Percentiles rank a stretch among this genome's conserved stretches.
These are phyloP conservation scores for Acronicta aceris DNA, from an alignment of 2,888 invertebrate species.

Conservation along the genomic window DNA sequence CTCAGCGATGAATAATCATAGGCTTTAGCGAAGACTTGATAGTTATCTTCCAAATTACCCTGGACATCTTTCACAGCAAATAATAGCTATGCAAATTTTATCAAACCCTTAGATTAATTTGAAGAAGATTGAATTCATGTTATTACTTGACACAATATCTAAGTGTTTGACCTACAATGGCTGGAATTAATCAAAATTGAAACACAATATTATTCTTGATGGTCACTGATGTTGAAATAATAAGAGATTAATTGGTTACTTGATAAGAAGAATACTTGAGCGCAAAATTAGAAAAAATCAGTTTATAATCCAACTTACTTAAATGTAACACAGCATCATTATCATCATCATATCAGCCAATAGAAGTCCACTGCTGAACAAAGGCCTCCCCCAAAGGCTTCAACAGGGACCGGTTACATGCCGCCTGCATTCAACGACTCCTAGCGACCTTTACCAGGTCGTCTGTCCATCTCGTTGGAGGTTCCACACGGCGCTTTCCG, in stretches of 20 bases:
- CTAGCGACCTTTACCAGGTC: too few relatives aligned
- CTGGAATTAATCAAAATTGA: conserved; percentile 46
- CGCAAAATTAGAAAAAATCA: background rate
- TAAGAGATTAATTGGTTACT: conserved; percentile 38
- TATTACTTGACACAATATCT: conserved; percentile 15
- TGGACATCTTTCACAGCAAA: conserved; percentile 5
- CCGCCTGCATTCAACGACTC: too few relatives aligned
- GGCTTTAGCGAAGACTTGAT: background rate
- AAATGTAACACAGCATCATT: too few relatives aligned
- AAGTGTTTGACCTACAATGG: conserved; percentile 30
- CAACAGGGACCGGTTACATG: too few relatives aligned
- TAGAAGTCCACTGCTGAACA: too few relatives aligned
- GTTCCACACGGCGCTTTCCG: too few relatives aligned
- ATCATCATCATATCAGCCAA: too few relatives aligned
- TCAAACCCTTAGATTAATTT: conserved; percentile 21
- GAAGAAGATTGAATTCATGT: conserved; percentile 38
- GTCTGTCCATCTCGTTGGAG: too few relatives aligned
- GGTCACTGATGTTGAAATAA: conserved; percentile 29
- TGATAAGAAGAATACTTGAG: conserved; percentile 14
- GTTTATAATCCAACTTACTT: too few relatives aligned
- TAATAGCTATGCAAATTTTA: conserved; percentile 34
- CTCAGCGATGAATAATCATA: background rate
- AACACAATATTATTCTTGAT: conserved; percentile 38
- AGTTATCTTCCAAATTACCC: background rate
- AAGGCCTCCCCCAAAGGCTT: too few relatives aligned